Conservation (phyloP, 2,888 invertebrate genomes). For the Octodonta nipae region DNA sequence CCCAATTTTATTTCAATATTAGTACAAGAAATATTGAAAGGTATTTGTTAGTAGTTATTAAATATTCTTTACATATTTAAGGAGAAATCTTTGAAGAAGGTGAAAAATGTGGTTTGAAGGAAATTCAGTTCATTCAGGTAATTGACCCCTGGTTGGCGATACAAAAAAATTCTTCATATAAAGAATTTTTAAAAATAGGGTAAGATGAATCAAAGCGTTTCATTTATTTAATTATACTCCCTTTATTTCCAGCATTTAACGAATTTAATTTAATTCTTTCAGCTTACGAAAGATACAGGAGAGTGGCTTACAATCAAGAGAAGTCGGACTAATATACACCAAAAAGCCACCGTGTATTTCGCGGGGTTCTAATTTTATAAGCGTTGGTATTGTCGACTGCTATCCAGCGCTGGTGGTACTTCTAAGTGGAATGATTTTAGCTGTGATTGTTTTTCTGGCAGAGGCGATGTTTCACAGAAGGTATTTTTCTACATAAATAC, state of each 20-base stretch:
- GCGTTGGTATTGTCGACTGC: constrained; percentile 45
- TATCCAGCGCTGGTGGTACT: constrained; percentile 36
- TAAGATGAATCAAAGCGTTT: no score
- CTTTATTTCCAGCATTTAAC: no score
- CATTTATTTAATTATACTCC: no score
- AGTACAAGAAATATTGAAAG: no score
- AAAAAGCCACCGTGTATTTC: constrained; percentile 46
- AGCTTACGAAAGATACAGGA: constrained; percentile 46
- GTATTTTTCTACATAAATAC: no score
- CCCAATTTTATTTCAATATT: no score
- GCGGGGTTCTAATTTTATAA: constrained; percentile 45
- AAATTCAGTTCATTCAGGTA: constrained; percentile 47
- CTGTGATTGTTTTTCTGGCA: constrained; percentile 22
- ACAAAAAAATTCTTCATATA: constrained; percentile 47
- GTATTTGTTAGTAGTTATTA: no score
- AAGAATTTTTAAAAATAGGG: constrained; percentile 50
- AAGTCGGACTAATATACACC: constrained; percentile 43
- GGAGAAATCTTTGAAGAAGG: constrained; percentile 54
- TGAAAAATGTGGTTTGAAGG: constrained; percentile 59
- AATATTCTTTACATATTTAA: constrained; percentile 30
- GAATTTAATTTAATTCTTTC: no score
- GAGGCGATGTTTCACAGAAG: constrained; percentile 19
- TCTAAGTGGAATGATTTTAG: constrained; percentile 22
- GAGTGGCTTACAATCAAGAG: constrained; percentile 44
- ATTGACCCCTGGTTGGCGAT: constrained; percentile 51